Conservation (phyloP, 1,140 invertebrate species). For the Zaprionus camerounensis region DNA sequence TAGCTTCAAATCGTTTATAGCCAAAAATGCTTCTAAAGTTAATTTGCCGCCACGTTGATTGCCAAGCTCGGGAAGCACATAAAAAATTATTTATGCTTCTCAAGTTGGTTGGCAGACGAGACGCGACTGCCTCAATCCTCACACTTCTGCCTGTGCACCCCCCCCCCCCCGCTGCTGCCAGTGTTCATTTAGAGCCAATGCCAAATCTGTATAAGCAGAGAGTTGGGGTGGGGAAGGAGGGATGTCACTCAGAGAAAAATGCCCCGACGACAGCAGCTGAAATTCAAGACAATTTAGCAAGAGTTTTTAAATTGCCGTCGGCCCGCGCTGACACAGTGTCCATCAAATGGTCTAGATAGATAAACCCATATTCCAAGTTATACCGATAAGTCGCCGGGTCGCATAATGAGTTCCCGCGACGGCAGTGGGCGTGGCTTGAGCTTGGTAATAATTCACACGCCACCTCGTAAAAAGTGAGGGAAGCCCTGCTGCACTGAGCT, state of each 20-base stretch:
- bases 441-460: constrained; percentile 31
- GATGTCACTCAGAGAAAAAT: constrained; percentile 41
- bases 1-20: constrained; percentile 29
- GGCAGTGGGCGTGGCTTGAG: background rate
- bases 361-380: constrained; percentile 41
- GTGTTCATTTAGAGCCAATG: constrained; percentile 21
- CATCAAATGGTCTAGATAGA: constrained; percentile 44
- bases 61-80: constrained; percentile 32
- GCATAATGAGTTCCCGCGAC: constrained; percentile 34
- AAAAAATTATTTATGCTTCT: constrained; percentile 55
- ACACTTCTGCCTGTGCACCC: background rate
- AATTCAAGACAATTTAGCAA: constrained; percentile 56
- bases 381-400: constrained; percentile 9
- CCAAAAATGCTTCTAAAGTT: constrained; percentile 36
- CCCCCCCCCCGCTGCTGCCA: background rate
- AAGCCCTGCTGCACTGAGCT: constrained; percentile 32
- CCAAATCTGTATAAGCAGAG: constrained; percentile 45
- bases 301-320: constrained; percentile 46
- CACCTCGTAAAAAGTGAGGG: background rate
- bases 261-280: constrained; percentile 41
- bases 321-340: constrained; percentile 31
- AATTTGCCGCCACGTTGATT: constrained; percentile 54
- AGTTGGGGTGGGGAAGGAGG: background rate
- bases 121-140: background rate
- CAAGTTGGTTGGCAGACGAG: constrained; percentile 25